Conservation (phyloP, 1,140 invertebrate genomes). For the Trichoplusia ni region DNA sequence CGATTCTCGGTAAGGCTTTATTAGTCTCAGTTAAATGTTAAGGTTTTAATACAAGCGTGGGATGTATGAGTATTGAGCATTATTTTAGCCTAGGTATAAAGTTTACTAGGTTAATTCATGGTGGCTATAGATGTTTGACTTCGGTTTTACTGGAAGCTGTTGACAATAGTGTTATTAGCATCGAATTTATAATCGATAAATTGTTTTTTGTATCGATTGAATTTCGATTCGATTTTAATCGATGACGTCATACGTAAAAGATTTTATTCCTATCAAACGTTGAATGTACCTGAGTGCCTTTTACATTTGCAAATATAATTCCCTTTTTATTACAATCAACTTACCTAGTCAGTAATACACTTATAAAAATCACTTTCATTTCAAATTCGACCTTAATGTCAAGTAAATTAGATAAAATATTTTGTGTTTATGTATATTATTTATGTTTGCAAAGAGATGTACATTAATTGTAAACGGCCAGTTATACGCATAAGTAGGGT, state of each 20-base stretch:
- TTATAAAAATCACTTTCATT: not conserved
- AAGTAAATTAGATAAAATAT: not conserved
- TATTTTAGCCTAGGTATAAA: slow-evolving; percentile 1
- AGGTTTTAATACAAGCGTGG: slow-evolving; percentile 12
- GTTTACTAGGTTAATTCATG: not conserved
- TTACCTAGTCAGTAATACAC: not conserved
- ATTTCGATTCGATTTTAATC: no score
- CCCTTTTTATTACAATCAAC: slow-evolving; percentile 42
- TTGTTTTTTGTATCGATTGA: no score
- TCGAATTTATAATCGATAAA: no score
- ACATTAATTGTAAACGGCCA: slow-evolving; percentile 24
- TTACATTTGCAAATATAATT: slow-evolving; percentile 62
- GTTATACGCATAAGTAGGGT: slow-evolving; percentile 20
- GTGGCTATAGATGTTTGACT: no score
- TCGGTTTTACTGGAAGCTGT: no score
- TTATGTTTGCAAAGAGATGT: slow-evolving; percentile 1
- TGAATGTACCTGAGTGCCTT: slow-evolving; percentile 44
- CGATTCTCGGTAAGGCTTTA: slow-evolving; percentile 4
- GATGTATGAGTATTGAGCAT: not conserved
- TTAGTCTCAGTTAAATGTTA: slow-evolving; percentile 6
- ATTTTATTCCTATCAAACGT: slow-evolving; percentile 48
- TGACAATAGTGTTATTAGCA: no score
- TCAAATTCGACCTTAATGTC: not conserved
- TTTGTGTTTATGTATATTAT: not conserved
- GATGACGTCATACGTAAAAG: slow-evolving; percentile 13